A percentile compares a stretch with the other conserved stretches of the same genome.
These are phyloP conservation scores for Digitonthophagus gazella DNA, from an alignment of 2,888 invertebrate genomes.

Conservation along the genomic window DNA sequence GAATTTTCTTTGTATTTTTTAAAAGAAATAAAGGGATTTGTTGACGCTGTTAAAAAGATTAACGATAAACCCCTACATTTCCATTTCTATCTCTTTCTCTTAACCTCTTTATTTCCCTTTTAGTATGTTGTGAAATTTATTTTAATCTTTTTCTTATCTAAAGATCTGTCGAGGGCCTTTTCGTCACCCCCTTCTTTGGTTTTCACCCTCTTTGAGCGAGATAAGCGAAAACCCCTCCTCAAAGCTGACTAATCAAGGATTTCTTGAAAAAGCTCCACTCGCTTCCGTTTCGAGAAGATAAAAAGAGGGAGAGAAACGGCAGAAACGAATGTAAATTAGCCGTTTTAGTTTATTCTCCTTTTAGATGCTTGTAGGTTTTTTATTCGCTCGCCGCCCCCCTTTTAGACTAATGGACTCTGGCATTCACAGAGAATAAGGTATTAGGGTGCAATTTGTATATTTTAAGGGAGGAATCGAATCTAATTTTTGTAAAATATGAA, in stretches of 20 bases:
- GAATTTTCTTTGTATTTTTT: too few relatives aligned
- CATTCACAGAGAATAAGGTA: constrained; percentile 47
- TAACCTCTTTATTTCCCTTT: background rate
- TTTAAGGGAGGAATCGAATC: constrained; percentile 20
- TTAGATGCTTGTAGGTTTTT: constrained; percentile 28
- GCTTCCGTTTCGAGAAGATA: too few relatives aligned
- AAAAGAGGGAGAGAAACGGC: background rate
- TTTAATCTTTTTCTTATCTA: background rate
- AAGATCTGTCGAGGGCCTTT: background rate
- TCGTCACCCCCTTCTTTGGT: background rate
- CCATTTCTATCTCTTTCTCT: background rate
- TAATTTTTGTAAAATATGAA: too few relatives aligned
- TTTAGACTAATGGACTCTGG: constrained; percentile 46
- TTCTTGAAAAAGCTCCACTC: background rate
- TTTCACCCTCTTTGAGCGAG: background rate
- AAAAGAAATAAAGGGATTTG: too few relatives aligned
- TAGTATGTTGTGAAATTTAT: background rate
- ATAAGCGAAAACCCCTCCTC: background rate
- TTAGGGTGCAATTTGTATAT: constrained; percentile 47
- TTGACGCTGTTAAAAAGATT: too few relatives aligned
- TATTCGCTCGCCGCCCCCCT: constrained; percentile 21
- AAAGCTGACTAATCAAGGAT: background rate
- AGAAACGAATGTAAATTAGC: constrained; percentile 47
- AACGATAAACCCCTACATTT: too few relatives aligned
- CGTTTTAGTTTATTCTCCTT: constrained; percentile 48